These are phyloP conservation scores for Periplaneta americana DNA, from an alignment of 1,140 invertebrate genomes.

Conservation along the genomic window DNA sequence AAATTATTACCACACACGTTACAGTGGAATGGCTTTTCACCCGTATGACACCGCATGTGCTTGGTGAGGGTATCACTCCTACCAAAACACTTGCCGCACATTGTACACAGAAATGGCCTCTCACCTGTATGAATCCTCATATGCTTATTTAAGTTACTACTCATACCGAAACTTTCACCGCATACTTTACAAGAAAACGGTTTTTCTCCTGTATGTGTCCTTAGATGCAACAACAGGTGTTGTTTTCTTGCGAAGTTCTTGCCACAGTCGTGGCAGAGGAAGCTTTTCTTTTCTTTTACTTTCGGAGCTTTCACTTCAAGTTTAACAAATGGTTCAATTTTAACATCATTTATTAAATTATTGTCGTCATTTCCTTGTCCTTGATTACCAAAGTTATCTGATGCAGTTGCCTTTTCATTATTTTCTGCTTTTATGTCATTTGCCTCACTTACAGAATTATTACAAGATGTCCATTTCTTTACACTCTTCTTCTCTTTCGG, in stretches of 20 bases:
- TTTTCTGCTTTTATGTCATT: background rate
- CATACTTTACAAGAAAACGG: background rate
- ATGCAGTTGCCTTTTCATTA: background rate
- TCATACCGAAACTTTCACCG: background rate
- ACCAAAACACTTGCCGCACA: constrained; percentile 8
- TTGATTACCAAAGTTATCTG: background rate
- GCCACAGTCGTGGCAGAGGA: background rate
- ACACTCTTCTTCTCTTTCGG: background rate
- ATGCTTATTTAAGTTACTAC: background rate
- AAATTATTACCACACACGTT: constrained; percentile 38
- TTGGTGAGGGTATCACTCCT: background rate
- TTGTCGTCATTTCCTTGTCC: background rate
- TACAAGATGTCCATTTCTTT: background rate
- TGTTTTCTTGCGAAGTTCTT: background rate
- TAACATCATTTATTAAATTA: background rate
- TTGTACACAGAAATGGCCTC: constrained; percentile 2
- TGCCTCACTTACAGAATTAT: background rate
- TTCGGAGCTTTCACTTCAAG: background rate
- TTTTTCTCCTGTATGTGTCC: background rate
- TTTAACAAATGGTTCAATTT: background rate
- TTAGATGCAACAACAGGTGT: background rate
- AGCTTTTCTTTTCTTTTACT: background rate
- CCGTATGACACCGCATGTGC: constrained; percentile 44
- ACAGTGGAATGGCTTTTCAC: constrained; percentile 47
- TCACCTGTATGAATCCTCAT: constrained; percentile 1